phyloP scores from a whole-genome alignment of 2,113 vertebrate genomes.

The Lampris incognitus region DNA sequence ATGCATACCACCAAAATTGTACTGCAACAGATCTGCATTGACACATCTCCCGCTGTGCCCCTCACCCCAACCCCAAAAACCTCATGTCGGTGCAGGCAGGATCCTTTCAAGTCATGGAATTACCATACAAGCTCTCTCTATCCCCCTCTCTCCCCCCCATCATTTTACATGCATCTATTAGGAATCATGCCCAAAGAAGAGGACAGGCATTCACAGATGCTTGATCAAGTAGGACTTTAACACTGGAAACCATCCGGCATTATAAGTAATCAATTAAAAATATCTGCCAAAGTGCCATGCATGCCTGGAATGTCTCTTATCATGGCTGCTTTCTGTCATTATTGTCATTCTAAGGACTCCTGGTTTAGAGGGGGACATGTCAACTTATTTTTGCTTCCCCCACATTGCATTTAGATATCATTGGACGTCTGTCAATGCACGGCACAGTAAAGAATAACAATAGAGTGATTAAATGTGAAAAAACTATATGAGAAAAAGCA shows the following conservation, averaged over 20 bases:
- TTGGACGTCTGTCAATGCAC: constrained; percentile 41
- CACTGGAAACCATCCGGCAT: constrained; percentile 43
- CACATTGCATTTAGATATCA: constrained; percentile 25
- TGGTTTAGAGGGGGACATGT: not conserved
- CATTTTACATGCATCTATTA: not conserved
- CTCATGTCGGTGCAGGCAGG: too few species aligned
- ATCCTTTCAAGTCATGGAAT: too few species aligned
- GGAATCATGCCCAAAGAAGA: not conserved
- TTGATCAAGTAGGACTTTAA: constrained; percentile 42
- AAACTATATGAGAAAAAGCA: too few species aligned
- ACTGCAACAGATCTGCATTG: too few species aligned
- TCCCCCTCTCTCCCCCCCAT: too few species aligned
- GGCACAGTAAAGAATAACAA: constrained; percentile 6
- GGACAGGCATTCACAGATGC: not conserved
- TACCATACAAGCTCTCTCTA: too few species aligned
- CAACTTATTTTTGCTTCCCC: constrained; percentile 19
- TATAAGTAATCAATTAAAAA: constrained; percentile 52
- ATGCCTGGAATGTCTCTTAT: constrained; percentile 12
- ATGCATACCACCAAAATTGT: too few species aligned
- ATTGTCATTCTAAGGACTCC: constrained; percentile 24
- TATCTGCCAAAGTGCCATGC: constrained; percentile 27
- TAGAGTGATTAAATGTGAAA: too few species aligned
- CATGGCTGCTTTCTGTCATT: not conserved
- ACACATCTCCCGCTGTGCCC: too few species aligned
- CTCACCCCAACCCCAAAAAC: too few species aligned